These are phyloP conservation scores for Cheilosia urbana DNA, from an alignment of 2,888 invertebrate species.

Conservation along the genomic window DNA sequence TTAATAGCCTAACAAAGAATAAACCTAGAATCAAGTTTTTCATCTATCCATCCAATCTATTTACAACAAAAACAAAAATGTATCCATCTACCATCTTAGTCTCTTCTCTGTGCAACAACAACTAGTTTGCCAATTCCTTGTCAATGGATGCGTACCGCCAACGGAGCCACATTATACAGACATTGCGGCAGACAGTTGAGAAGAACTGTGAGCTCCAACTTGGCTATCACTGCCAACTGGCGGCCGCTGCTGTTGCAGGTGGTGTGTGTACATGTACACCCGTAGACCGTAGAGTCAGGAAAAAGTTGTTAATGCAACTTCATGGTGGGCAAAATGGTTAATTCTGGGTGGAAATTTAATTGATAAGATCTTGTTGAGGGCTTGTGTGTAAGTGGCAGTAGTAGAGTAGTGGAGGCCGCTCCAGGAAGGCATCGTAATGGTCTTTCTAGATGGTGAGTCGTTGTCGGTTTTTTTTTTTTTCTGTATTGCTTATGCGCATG, in stretches of 20 bases:
- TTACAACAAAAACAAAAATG: not conserved
- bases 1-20: constrained; percentile 56
- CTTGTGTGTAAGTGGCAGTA: constrained; percentile 24
- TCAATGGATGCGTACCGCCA: constrained; percentile 47
- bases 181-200: constrained; percentile 67
- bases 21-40: constrained; percentile 56
- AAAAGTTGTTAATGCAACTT: constrained; percentile 75
- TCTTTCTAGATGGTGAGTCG: constrained; percentile 41
- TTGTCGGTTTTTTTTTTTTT: constrained; percentile 30
- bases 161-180: constrained; percentile 56
- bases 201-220: constrained; percentile 51
- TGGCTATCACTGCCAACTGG: constrained; percentile 53
- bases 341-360: constrained; percentile 75
- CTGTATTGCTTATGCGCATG: constrained; percentile 36
- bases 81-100: not conserved
- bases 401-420: constrained; percentile 40
- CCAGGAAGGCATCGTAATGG: constrained; percentile 64
- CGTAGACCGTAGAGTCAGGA: constrained; percentile 66
- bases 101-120: constrained; percentile 34
- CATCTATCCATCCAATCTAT: constrained; percentile 27
- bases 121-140: constrained; percentile 50
- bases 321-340: constrained; percentile 74
- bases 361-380: constrained; percentile 75
- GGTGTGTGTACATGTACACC: constrained; percentile 58
- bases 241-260: constrained; percentile 50